phyloP scores from a whole-genome alignment of 2,797 vertebrate genomes.

The Emys orbicularis region DNA sequence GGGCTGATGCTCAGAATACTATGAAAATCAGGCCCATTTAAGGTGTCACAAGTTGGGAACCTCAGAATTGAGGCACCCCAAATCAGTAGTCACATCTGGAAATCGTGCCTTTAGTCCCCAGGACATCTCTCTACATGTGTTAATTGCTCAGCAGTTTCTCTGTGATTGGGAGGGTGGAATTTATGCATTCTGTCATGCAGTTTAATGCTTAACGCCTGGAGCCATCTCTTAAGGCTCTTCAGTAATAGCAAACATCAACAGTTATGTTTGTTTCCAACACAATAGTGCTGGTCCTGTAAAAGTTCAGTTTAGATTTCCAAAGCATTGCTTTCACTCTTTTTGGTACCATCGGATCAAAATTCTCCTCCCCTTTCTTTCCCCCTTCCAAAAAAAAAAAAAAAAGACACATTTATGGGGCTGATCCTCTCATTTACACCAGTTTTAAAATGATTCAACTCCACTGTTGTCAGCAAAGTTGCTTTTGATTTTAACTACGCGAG shows the following conservation, averaged over 20 bases:
- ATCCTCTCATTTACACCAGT: accelerated
- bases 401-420: background rate
- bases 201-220: background rate
- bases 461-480: background rate
- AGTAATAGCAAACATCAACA: background rate
- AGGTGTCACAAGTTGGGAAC: background rate
- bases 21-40: background rate
- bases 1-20: background rate
- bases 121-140: background rate
- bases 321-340: background rate
- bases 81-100: background rate
- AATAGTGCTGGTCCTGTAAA: background rate
- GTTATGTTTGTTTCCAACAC: background rate
- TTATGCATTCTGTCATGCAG: background rate
- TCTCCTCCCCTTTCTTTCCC: background rate
- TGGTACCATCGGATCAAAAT: background rate
- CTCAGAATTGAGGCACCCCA: background rate
- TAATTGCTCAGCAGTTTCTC: background rate
- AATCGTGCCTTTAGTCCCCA: background rate
- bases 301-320: background rate
- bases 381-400: background rate
- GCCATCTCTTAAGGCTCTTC: background rate
- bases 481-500: accelerated
- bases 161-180: background rate
- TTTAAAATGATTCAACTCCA: background rate